A percentile compares a stretch with the other conserved stretches of the same genome.
Evolutionary conservation across 1,140 invertebrate species (phyloP).

Genomic region (Cydia amplana): DNA sequence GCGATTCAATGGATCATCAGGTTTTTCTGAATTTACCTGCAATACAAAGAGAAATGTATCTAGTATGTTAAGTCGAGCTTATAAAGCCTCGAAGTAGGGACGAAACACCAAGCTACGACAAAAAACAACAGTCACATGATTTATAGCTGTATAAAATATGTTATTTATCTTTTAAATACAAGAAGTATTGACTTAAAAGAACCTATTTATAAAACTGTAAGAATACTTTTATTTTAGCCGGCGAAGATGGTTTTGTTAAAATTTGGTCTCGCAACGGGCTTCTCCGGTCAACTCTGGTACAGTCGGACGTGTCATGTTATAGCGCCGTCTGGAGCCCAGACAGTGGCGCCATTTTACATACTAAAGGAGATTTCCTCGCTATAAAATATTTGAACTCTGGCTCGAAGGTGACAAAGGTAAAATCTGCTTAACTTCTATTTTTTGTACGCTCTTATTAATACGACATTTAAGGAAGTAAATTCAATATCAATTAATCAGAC

Average conservation of each 20-base stretch:
- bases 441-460: not conserved
- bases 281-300: conserved; percentile 93
- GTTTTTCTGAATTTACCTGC: too few relatives aligned
- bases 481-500: not conserved
- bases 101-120: too few relatives aligned
- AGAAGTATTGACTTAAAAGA: not conserved
- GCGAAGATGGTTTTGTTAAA: conserved; percentile 97
- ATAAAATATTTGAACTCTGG: conserved; percentile 96
- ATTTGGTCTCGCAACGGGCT: conserved; percentile 98
- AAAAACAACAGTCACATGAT: too few relatives aligned
- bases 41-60: too few relatives aligned
- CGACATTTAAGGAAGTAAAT: not conserved
- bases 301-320: conserved; percentile 90
- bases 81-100: too few relatives aligned
- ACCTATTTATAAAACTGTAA: not conserved
- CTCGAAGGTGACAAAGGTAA: conserved; percentile 90
- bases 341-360: conserved; percentile 90
- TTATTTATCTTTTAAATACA: not conserved
- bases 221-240: conserved; percentile 81
- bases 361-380: conserved; percentile 89
- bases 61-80: too few relatives aligned
- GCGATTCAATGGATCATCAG: not conserved
- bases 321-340: conserved; percentile 93
- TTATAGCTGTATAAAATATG: too few relatives aligned
- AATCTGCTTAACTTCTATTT: conserved; percentile 7